Evolutionary conservation across 2,888 invertebrate genomes (phyloP).

Genomic region (Cephus runcator): DNA sequence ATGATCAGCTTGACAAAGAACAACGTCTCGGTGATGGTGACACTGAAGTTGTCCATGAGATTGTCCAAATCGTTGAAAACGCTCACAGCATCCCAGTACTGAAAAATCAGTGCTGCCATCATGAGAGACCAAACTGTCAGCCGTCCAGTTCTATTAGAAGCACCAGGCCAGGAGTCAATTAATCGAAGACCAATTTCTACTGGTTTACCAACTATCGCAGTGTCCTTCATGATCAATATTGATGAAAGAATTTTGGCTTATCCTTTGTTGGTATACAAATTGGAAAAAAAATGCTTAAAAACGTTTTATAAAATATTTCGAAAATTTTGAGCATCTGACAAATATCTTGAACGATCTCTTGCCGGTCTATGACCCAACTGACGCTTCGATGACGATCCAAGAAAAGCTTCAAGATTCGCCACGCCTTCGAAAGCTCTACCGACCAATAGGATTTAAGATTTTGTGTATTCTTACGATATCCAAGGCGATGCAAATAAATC

Average conservation of each 20-base stretch:
- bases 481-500: background rate
- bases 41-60: slow-evolving; percentile 27
- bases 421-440: background rate
- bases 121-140: slow-evolving; percentile 21
- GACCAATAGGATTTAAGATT: background rate
- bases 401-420: background rate
- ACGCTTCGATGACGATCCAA: background rate
- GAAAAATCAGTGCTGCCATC: slow-evolving; percentile 22
- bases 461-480: background rate
- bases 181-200: slow-evolving; percentile 25
- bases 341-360: background rate
- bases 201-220: slow-evolving; percentile 13
- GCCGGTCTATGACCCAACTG: background rate
- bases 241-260: background rate
- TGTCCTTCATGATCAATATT: background rate
- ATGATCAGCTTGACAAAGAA: slow-evolving; percentile 24
- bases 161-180: slow-evolving; percentile 31
- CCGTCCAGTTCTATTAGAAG: slow-evolving; percentile 12
- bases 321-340: background rate
- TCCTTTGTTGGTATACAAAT: background rate
- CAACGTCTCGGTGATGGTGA: slow-evolving; percentile 23
- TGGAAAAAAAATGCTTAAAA: background rate
- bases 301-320: background rate
- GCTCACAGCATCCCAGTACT: slow-evolving; percentile 24
- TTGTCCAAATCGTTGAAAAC: slow-evolving; percentile 12